A percentile compares a stretch with the other conserved stretches of the same genome.
phyloP scores from a whole-genome alignment of 2,797 vertebrate genomes.

The Alectoris magna region DNA sequence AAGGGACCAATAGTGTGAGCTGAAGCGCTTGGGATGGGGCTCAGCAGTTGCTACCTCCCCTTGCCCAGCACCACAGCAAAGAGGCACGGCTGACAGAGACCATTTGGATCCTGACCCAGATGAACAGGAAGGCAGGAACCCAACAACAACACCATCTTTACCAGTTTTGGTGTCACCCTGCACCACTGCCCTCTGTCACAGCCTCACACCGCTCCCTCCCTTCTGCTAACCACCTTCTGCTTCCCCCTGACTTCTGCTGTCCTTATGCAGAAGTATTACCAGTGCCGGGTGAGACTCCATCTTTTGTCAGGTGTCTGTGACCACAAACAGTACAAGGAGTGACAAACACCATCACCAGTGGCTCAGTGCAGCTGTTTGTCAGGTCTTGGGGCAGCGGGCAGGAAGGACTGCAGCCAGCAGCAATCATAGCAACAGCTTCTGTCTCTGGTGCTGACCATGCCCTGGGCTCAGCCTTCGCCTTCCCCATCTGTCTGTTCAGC shows the following conservation, averaged over 20 bases:
- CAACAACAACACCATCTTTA: neutral
- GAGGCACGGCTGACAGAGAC: neutral
- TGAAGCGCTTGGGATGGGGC: neutral
- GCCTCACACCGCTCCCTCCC: neutral
- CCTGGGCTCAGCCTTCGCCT: neutral
- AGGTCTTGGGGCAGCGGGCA: neutral
- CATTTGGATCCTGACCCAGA: neutral
- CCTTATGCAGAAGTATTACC: neutral
- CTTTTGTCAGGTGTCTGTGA: neutral
- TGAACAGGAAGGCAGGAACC: neutral
- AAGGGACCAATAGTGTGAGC: neutral
- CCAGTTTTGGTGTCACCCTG: neutral
- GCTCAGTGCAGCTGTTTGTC: neutral
- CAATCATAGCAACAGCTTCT: neutral
- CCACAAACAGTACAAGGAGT: neutral
- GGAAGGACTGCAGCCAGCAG: neutral
- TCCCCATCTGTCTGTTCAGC: neutral
- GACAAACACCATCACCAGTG: neutral
- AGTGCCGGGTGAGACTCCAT: neutral
- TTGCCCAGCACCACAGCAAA: neutral
- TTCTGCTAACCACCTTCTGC: neutral
- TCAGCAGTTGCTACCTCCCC: neutral
- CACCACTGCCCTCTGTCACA: fast-evolving
- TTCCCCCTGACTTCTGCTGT: neutral
- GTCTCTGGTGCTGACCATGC: conserved; percentile 27